phyloP scores from a whole-genome alignment of 2,113 vertebrate species.

The Xiphorhynchus elegans region DNA sequence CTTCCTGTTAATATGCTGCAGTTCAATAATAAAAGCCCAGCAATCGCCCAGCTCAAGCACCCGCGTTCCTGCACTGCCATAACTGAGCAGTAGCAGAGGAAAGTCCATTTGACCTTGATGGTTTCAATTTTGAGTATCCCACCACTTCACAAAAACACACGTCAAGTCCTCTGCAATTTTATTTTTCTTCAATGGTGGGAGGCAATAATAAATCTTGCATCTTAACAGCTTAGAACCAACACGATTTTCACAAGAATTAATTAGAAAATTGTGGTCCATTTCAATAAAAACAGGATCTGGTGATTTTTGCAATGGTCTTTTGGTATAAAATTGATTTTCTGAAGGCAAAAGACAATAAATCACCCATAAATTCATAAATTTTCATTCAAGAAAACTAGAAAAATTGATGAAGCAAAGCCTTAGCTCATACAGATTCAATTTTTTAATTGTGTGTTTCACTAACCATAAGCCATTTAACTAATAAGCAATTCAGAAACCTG shows the following conservation, averaged over 20 bases:
- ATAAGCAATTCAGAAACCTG: slow-evolving; percentile 29
- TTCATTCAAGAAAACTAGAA: slow-evolving; percentile 31
- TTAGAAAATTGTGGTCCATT: neutral
- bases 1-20: slow-evolving; percentile 69
- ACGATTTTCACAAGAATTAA: neutral
- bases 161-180: neutral
- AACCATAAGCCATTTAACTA: slow-evolving; percentile 42
- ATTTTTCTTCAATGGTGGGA: neutral
- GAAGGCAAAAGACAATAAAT: slow-evolving; percentile 25
- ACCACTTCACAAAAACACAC: neutral
- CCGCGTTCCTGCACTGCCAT: slow-evolving; percentile 54
- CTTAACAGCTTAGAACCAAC: neutral
- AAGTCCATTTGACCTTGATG: slow-evolving; percentile 57
- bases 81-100: slow-evolving; percentile 50
- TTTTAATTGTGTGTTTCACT: slow-evolving; percentile 55
- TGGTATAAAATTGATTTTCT: slow-evolving; percentile 1
- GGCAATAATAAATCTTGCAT: neutral
- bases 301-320: neutral
- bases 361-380: slow-evolving; percentile 33
- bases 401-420: slow-evolving; percentile 45
- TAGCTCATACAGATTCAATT: neutral
- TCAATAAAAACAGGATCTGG: neutral
- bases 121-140: slow-evolving; percentile 46
- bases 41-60: slow-evolving; percentile 45
- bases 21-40: slow-evolving; percentile 61